A percentile compares a stretch with the other conserved stretches of the same genome.
Conservation (phyloP, 2,113 vertebrate species). For the Zapus hudsonius region DNA sequence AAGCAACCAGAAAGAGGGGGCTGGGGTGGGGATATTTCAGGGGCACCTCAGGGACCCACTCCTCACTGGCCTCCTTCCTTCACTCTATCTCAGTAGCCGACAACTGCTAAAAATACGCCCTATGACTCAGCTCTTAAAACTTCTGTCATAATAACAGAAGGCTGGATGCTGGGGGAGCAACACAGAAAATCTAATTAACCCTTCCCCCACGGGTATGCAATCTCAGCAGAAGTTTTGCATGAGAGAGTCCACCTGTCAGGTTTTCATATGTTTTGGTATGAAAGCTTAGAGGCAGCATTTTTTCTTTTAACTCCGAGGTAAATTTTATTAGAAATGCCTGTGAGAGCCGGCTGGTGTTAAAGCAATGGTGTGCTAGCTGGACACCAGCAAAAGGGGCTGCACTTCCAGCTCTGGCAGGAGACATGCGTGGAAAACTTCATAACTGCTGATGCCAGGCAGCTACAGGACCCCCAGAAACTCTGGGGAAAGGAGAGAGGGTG, state of each 20-base stretch:
- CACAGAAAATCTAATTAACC: constrained; percentile 83
- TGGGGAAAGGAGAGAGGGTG: too few species aligned
- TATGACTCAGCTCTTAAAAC: constrained; percentile 47
- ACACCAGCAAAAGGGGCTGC: not conserved
- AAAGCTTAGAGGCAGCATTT: constrained; percentile 80
- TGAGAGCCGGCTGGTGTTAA: constrained; percentile 28
- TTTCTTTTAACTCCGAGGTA: constrained; percentile 75
- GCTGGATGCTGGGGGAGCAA: constrained; percentile 61
- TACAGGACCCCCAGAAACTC: not conserved
- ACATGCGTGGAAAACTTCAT: not conserved
- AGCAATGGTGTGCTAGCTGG: constrained; percentile 10
- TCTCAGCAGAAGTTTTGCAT: constrained; percentile 78
- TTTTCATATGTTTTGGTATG: constrained; percentile 77
- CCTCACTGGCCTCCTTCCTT: too few species aligned
- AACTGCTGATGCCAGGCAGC: not conserved
- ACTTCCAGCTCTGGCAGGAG: not conserved
- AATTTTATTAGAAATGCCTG: constrained; percentile 59
- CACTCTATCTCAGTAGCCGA: not conserved
- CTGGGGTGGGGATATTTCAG: not conserved
- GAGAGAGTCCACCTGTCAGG: constrained; percentile 84
- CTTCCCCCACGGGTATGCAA: constrained; percentile 80
- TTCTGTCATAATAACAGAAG: constrained; percentile 79
- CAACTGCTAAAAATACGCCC: constrained; percentile 48
- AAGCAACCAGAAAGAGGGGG: not conserved
- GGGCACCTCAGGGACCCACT: rapidly evolving